phyloP scores from a whole-genome alignment of 2,888 invertebrate species.

The Troides helena region DNA sequence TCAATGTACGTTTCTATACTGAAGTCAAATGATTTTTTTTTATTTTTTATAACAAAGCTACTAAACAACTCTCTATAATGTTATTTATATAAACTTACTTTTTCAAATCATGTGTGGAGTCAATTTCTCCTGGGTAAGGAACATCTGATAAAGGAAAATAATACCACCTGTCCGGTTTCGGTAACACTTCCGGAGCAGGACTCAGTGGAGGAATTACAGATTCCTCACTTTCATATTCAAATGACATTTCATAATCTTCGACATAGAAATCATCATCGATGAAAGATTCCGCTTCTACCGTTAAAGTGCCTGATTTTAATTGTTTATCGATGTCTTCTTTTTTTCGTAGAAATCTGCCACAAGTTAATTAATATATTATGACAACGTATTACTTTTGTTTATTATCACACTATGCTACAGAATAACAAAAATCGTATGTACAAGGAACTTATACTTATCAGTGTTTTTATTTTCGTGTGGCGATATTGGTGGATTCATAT shows the following conservation, averaged over 20 bases:
- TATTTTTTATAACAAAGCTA: neutral
- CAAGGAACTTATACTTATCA: neutral
- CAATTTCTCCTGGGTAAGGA: constrained; percentile 62
- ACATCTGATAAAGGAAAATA: constrained; percentile 66
- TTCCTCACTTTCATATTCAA: constrained; percentile 49
- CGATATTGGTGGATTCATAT: no score
- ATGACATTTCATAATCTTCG: constrained; percentile 49
- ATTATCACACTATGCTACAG: neutral
- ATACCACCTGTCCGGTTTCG: constrained; percentile 46
- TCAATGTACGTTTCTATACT: no score
- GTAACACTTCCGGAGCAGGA: constrained; percentile 17
- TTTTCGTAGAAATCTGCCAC: constrained; percentile 53
- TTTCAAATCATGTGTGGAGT: constrained; percentile 62
- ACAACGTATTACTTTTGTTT: neutral
- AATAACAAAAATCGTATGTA: neutral
- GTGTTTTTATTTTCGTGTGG: neutral
- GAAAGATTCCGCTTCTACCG: neutral
- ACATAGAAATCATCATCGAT: constrained; percentile 54
- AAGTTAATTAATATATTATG: neutral
- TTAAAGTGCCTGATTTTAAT: constrained; percentile 38
- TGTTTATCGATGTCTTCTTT: constrained; percentile 60
- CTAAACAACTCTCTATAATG: no score
- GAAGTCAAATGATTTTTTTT: neutral
- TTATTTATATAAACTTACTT: constrained; percentile 45
- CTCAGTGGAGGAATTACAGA: constrained; percentile 24